These are phyloP conservation scores for Neoscelio sp. DNA, from an alignment of 2,888 invertebrate genomes.

Conservation along the genomic window DNA sequence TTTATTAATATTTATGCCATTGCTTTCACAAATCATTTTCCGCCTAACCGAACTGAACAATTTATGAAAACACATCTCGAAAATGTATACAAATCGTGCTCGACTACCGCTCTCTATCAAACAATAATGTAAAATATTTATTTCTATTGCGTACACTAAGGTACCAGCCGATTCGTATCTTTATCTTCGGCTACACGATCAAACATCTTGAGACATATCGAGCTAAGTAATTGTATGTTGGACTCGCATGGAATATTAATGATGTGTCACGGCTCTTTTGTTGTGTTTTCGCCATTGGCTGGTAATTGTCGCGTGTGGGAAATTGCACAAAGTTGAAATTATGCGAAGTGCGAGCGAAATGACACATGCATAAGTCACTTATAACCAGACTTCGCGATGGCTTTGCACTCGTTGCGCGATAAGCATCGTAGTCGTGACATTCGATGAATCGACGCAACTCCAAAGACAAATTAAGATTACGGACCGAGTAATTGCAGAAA, in stretches of 20 bases:
- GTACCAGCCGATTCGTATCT: constrained; percentile 37
- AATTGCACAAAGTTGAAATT: constrained; percentile 77
- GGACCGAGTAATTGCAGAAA: not conserved
- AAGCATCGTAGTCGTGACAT: too few relatives aligned
- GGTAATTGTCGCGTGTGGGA: constrained; percentile 77
- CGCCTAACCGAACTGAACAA: not conserved
- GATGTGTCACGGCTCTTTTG: constrained; percentile 71
- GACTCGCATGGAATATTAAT: constrained; percentile 70
- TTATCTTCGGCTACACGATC: constrained; percentile 23
- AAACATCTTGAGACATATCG: constrained; percentile 46
- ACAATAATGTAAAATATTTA: constrained; percentile 28
- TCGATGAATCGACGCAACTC: constrained; percentile 29
- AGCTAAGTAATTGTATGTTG: constrained; percentile 29
- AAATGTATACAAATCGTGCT: constrained; percentile 17
- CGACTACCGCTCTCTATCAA: constrained; percentile 5
- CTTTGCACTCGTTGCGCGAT: constrained; percentile 46
- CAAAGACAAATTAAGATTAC: constrained; percentile 27
- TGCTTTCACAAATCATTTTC: too few relatives aligned
- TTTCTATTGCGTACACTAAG: constrained; percentile 40
- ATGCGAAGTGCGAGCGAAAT: constrained; percentile 68
- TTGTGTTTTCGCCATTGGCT: constrained; percentile 66
- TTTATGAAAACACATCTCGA: not conserved
- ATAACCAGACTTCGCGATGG: constrained; percentile 40
- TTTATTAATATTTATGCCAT: too few relatives aligned
- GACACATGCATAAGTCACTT: constrained; percentile 57